Evolutionary conservation across 2,888 invertebrate species (phyloP).

Genomic region (Sabellastarte sp.): DNA sequence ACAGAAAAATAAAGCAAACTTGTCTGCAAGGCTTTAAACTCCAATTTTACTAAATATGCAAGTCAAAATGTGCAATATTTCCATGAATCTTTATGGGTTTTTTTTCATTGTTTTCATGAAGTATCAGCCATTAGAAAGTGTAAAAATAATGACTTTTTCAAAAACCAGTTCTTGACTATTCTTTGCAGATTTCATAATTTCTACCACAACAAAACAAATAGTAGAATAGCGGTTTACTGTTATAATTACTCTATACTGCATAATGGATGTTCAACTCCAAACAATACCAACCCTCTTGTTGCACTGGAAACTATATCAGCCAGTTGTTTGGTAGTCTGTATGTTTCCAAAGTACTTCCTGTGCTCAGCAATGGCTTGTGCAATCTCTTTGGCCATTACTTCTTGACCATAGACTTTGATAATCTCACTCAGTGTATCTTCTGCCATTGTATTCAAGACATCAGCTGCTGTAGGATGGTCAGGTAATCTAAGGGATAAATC

Average conservation of each 20-base stretch:
- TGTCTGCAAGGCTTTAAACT: too few relatives aligned
- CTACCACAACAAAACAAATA: too few relatives aligned
- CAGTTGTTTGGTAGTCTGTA: conserved; percentile 81
- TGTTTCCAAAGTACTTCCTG: conserved; percentile 72
- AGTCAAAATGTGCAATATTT: too few relatives aligned
- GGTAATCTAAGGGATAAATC: conserved; percentile 62
- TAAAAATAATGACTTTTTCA: too few relatives aligned
- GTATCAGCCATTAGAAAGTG: too few relatives aligned
- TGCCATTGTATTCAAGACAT: conserved; percentile 77
- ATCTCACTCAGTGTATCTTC: conserved; percentile 79
- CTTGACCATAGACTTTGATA: conserved; percentile 85
- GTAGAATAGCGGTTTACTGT: background rate
- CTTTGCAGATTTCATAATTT: too few relatives aligned
- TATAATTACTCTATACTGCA: background rate
- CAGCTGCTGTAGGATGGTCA: conserved; percentile 78
- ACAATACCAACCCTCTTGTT: too few relatives aligned
- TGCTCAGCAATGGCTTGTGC: conserved; percentile 84
- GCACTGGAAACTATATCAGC: conserved; percentile 68
- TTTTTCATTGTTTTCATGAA: too few relatives aligned
- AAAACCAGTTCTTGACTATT: too few relatives aligned
- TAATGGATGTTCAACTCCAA: conserved; percentile 11
- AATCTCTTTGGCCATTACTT: conserved; percentile 78
- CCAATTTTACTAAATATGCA: too few relatives aligned
- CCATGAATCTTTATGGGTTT: too few relatives aligned
- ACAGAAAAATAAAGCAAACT: too few relatives aligned